Evolutionary conservation across 1,140 invertebrate species (phyloP).

Genomic region (Drosophila lacteicornis): DNA sequence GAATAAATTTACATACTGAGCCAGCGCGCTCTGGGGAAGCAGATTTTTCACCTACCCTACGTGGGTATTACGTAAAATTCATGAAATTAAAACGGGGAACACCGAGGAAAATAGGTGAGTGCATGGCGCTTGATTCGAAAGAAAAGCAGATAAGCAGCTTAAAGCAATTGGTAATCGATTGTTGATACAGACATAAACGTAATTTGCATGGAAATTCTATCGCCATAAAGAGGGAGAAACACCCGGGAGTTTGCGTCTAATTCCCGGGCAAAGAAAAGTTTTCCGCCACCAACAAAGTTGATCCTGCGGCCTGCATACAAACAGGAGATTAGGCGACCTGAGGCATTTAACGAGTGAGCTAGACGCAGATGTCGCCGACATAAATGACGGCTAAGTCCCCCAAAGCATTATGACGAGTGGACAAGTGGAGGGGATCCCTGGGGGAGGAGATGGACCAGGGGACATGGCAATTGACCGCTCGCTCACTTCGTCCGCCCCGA

Average conservation of each 20-base stretch:
- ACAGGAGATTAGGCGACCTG: constrained; percentile 61
- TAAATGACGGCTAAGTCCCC: constrained; percentile 53
- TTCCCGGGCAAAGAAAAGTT: constrained; percentile 11
- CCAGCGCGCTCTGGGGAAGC: constrained; percentile 10
- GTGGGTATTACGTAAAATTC: constrained; percentile 14
- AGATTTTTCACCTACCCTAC: constrained; percentile 38
- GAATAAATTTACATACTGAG: constrained; percentile 51
- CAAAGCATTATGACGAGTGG: constrained; percentile 34
- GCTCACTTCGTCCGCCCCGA: constrained; percentile 2
- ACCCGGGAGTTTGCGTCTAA: background rate
- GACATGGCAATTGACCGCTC: constrained; percentile 50
- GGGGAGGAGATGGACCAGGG: background rate
- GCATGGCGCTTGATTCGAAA: constrained; percentile 4
- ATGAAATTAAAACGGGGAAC: constrained; percentile 19
- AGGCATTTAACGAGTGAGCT: constrained; percentile 53
- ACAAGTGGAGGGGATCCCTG: background rate
- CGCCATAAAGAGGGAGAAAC: background rate
- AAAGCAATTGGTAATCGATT: constrained; percentile 31
- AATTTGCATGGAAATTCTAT: constrained; percentile 25
- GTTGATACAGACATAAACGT: constrained; percentile 22
- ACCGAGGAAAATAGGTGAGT: background rate
- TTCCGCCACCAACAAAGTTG: constrained; percentile 22
- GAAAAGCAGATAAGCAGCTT: background rate
- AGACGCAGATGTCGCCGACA: constrained; percentile 49
- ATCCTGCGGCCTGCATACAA: constrained; percentile 60